phyloP scores from a whole-genome alignment of 2,113 vertebrate genomes.

The Indri indri region DNA sequence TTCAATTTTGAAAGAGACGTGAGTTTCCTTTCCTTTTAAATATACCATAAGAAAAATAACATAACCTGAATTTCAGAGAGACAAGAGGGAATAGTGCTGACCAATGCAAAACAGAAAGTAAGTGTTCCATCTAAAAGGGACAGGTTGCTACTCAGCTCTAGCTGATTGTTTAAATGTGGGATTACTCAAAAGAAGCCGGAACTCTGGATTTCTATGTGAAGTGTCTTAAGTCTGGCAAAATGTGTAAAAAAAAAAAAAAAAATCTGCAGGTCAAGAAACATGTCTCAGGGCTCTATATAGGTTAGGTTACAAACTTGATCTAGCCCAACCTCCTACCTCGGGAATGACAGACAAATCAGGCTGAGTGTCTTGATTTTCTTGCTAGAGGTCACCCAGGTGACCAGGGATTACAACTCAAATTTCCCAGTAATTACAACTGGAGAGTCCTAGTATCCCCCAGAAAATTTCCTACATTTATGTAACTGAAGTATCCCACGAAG shows the following conservation, averaged over 20 bases:
- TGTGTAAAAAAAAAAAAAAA: neutral
- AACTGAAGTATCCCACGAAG: neutral
- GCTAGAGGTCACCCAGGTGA: neutral
- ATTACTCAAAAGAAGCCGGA: neutral
- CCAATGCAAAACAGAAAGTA: neutral
- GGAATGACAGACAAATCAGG: neutral
- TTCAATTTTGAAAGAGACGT: neutral
- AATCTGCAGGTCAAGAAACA: neutral
- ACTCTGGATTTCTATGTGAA: neutral
- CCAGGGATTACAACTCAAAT: neutral
- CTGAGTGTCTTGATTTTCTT: neutral
- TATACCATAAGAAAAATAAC: neutral
- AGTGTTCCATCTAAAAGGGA: neutral
- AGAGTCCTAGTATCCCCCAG: neutral
- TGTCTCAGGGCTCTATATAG: neutral
- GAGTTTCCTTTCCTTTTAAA: neutral
- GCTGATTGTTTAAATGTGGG: neutral
- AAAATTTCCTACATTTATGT: conserved; percentile 3
- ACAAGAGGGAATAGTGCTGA: neutral
- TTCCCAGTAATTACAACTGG: neutral
- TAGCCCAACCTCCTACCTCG: neutral
- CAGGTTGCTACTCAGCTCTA: neutral
- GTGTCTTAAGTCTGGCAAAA: neutral
- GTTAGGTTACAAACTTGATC: neutral
- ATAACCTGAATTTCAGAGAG: neutral